Percentiles rank a stretch among this genome's conserved stretches.
Conservation (phyloP, 2,113 vertebrate species). For the Sturnus vulgaris region DNA sequence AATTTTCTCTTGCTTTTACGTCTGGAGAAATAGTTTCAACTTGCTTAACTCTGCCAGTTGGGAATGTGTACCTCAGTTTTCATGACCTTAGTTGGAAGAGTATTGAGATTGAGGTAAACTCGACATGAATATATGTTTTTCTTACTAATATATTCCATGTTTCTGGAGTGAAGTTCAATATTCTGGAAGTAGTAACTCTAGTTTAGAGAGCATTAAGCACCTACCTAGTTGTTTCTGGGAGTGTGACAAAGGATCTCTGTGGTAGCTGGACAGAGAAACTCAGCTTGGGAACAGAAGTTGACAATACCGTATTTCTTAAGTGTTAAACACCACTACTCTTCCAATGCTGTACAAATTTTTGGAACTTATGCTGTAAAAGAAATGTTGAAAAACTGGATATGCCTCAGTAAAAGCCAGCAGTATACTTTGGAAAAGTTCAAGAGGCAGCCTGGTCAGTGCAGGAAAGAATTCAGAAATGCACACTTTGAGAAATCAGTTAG, state of each 20-base stretch:
- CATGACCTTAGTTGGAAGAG: not conserved
- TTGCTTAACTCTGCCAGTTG: not conserved
- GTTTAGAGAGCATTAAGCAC: rapidly evolving
- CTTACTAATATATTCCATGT: not conserved
- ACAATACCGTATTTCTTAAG: not conserved
- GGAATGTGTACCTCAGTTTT: not conserved
- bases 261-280: not conserved
- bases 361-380: not conserved
- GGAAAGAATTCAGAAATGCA: not conserved
- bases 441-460: not conserved
- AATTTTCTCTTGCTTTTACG: not conserved
- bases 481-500: not conserved
- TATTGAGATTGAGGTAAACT: not conserved
- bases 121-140: not conserved
- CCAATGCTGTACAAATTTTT: not conserved
- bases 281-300: not conserved
- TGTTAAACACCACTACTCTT: not conserved
- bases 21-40: not conserved
- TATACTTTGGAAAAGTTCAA: not conserved
- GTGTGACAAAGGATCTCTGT: not conserved
- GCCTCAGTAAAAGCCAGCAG: not conserved
- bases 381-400: not conserved
- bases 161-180: not conserved
- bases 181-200: not conserved
- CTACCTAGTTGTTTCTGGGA: not conserved